Conservation (phyloP, 2,888 invertebrate genomes). For the Mamestra brassicae region DNA sequence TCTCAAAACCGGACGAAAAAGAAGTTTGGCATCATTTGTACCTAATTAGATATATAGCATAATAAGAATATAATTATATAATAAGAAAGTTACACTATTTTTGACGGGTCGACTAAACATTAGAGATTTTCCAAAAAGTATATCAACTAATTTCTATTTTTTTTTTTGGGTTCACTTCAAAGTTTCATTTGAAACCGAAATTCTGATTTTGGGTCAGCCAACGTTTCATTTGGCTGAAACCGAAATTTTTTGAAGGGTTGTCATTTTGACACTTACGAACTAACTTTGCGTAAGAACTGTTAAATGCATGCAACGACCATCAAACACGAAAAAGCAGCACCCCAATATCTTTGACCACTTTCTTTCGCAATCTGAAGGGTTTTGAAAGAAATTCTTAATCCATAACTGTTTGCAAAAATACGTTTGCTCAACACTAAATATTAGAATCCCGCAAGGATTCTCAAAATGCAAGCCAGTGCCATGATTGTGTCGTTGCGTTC, state of each 20-base stretch:
- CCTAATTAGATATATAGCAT: no score
- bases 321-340: background rate
- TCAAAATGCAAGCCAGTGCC: background rate
- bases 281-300: background rate
- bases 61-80: background rate
- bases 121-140: background rate
- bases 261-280: background rate
- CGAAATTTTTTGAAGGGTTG: background rate
- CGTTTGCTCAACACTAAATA: background rate
- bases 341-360: no score
- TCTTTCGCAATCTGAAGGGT: no score
- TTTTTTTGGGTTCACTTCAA: no score
- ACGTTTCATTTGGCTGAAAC: background rate
- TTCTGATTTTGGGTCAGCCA: background rate
- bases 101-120: background rate
- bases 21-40: constrained; percentile 1
- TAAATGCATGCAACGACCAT: no score
- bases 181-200: no score
- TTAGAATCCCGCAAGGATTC: no score
- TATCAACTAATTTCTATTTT: background rate
- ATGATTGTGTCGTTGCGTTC: background rate
- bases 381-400: no score
- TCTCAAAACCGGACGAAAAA: background rate
- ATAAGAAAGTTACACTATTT: background rate
- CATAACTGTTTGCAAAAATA: background rate